These are phyloP conservation scores for Leptinotarsa juncta DNA, from an alignment of 2,888 invertebrate species.

Conservation along the genomic window DNA sequence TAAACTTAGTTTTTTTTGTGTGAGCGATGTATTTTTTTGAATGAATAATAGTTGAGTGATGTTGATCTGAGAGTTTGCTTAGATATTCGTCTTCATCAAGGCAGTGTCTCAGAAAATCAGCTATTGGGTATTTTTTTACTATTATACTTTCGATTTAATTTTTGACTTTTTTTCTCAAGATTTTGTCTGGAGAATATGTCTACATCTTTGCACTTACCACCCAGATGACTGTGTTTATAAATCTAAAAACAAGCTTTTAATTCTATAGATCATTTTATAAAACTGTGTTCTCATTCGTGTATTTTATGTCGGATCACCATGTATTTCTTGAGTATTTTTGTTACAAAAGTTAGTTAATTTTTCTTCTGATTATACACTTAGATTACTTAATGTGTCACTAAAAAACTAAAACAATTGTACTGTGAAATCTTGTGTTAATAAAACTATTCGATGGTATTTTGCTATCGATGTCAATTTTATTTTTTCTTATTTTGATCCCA, in stretches of 20 bases:
- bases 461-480: constrained; percentile 55
- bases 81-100: constrained; percentile 46
- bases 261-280: constrained; percentile 46
- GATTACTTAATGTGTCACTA: constrained; percentile 59
- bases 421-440: constrained; percentile 56
- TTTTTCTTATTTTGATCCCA: not conserved
- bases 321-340: constrained; percentile 57
- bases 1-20: constrained; percentile 45
- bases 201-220: constrained; percentile 42
- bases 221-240: constrained; percentile 48
- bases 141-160: constrained; percentile 9
- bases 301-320: constrained; percentile 45
- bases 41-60: constrained; percentile 51
- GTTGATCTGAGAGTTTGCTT: constrained; percentile 58
- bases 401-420: constrained; percentile 53
- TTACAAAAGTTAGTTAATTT: constrained; percentile 50
- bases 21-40: constrained; percentile 47
- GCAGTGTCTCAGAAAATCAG: not conserved
- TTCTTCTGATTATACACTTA: constrained; percentile 59
- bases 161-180: constrained; percentile 18
- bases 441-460: constrained; percentile 60
- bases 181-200: constrained; percentile 17
- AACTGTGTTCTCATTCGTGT: constrained; percentile 47
- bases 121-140: not conserved
- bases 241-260: constrained; percentile 42